These are phyloP conservation scores for Pteromalus puparum DNA, from an alignment of 1,140 invertebrate species.

Conservation along the genomic window DNA sequence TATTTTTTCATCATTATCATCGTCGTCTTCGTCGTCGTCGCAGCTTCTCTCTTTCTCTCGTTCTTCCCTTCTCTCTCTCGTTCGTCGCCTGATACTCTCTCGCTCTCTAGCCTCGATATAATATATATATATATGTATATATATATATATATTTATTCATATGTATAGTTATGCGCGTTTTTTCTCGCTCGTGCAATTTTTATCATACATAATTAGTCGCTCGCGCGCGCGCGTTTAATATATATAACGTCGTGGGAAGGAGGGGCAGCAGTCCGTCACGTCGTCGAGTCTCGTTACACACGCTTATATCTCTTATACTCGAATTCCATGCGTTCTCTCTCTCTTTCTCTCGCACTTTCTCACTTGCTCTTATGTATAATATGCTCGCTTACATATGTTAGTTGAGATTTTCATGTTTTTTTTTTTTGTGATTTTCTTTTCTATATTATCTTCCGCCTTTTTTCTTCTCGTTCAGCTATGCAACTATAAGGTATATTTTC, in stretches of 20 bases:
- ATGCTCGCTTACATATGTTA: constrained; percentile 13
- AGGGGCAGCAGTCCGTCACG: constrained; percentile 43
- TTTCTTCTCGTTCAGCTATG: constrained; percentile 58
- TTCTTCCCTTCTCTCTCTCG: background rate
- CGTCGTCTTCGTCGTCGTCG: background rate
- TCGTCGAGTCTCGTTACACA: constrained; percentile 46
- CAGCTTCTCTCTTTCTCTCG: background rate
- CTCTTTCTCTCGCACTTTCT: constrained; percentile 7
- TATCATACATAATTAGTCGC: constrained; percentile 60
- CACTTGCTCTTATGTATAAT: background rate
- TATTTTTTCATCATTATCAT: background rate
- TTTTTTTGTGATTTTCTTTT: constrained; percentile 31
- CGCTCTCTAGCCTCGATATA: constrained; percentile 11
- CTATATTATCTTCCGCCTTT: constrained; percentile 42
- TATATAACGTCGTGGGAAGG: background rate
- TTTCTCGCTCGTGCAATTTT: constrained; percentile 56
- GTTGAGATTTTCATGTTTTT: background rate
- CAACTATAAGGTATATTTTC: constrained; percentile 61
- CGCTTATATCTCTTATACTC: constrained; percentile 28
- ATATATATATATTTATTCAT: constrained; percentile 10
- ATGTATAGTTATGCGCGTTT: constrained; percentile 53
- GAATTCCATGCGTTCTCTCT: background rate
- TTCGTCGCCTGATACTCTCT: constrained; percentile 46
- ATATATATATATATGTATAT: constrained; percentile 29
- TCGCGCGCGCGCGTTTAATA: constrained; percentile 19